Conservation (phyloP, 2,797 vertebrate genomes). For the Micrastur ruficollis region DNA sequence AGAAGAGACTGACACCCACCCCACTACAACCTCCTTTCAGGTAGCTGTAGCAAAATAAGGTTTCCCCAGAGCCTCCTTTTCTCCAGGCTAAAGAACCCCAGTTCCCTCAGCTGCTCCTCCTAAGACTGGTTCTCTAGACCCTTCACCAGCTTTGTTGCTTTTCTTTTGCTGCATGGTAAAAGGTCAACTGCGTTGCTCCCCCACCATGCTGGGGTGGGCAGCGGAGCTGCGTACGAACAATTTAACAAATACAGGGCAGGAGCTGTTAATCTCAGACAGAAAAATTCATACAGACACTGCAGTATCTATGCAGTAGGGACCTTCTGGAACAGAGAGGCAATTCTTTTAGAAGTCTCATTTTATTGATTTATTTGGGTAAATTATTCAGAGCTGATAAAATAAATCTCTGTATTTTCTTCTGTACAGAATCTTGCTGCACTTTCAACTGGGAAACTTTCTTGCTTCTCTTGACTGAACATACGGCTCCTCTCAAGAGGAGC, state of each 20-base stretch:
- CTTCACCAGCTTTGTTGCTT: background rate
- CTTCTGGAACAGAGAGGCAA: background rate
- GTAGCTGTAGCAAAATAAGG: accelerated
- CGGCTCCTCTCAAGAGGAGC: background rate
- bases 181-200: background rate
- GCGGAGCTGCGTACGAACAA: background rate
- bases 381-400: background rate
- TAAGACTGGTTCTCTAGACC: background rate
- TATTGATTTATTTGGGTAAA: background rate
- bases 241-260: background rate
- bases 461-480: background rate
- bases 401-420: background rate
- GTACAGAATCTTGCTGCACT: background rate
- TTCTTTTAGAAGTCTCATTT: background rate
- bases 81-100: background rate
- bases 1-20: background rate
- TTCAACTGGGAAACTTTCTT: background rate
- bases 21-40: background rate
- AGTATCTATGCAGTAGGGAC: background rate
- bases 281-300: background rate
- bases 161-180: background rate
- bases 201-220: accelerated
- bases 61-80: background rate
- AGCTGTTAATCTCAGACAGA: background rate
- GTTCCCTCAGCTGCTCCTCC: background rate